Evolutionary conservation across 2,888 invertebrate species (phyloP).

Genomic region (Rhagium mordax): DNA sequence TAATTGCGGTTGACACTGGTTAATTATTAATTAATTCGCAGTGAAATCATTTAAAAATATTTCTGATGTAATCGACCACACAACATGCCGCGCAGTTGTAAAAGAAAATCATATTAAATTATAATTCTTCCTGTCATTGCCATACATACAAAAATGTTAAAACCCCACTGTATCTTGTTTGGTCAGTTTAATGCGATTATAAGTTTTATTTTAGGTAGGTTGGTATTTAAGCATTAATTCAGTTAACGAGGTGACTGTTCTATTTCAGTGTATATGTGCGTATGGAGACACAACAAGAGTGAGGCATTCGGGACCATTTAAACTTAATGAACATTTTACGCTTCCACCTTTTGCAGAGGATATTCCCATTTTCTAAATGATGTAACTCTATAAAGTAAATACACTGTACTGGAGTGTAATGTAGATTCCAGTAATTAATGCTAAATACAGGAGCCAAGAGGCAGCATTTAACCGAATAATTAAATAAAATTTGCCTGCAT

Average conservation of each 20-base stretch:
- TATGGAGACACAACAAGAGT: constrained; percentile 37
- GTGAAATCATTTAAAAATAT: constrained; percentile 18
- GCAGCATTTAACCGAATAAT: neutral
- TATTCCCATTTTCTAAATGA: constrained; percentile 23
- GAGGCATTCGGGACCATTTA: constrained; percentile 50
- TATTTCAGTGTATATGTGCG: constrained; percentile 38
- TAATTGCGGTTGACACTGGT: constrained; percentile 22
- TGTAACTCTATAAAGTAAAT: constrained; percentile 1
- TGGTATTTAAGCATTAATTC: constrained; percentile 46
- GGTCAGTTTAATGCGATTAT: constrained; percentile 26
- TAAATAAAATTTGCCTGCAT: constrained; percentile 7
- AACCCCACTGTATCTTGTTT: constrained; percentile 5
- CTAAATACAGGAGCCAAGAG: constrained; percentile 10
- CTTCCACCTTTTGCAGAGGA: constrained; percentile 48
- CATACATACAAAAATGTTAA: constrained; percentile 6
- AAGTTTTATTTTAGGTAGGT: constrained; percentile 24
- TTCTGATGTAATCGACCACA: constrained; percentile 24
- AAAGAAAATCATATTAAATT: constrained; percentile 19
- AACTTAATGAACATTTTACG: constrained; percentile 54
- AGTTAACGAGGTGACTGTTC: constrained; percentile 46
- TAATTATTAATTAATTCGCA: constrained; percentile 17
- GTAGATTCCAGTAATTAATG: constrained; percentile 8
- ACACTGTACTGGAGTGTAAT: constrained; percentile 7
- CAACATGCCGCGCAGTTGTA: constrained; percentile 15
- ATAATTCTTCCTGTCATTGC: constrained; percentile 10